These are phyloP conservation scores for Colletes gigas DNA, from an alignment of 1,140 invertebrate genomes.

Conservation along the genomic window DNA sequence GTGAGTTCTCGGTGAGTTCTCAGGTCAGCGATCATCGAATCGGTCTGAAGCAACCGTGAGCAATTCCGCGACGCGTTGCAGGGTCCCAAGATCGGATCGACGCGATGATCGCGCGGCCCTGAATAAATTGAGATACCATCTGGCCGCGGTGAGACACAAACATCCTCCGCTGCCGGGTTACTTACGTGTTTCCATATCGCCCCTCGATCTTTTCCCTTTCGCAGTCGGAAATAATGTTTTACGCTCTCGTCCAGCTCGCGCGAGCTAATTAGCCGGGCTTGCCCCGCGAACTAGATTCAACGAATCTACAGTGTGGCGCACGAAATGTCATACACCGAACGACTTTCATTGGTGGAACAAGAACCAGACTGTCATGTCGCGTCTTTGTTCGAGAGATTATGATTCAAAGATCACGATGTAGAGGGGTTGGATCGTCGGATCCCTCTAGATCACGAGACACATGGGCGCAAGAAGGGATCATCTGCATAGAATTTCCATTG, in stretches of 20 bases:
- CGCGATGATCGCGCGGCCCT: conserved; percentile 41
- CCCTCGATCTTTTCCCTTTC: conserved; percentile 57
- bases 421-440: no score
- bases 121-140: conserved; percentile 65
- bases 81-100: conserved; percentile 36
- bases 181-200: conserved; percentile 22
- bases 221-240: conserved; percentile 61
- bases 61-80: conserved; percentile 7
- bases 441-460: no score
- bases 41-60: conserved; percentile 1
- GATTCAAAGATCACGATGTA: no score
- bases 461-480: no score
- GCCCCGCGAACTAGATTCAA: conserved; percentile 15
- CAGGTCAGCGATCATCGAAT: neutral
- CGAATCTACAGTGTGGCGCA: neutral
- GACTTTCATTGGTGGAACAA: no score
- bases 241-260: conserved; percentile 44
- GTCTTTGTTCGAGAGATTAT: no score
- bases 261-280: conserved; percentile 52
- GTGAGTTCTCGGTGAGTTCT: neutral
- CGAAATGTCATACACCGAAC: no score
- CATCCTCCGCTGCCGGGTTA: conserved; percentile 42
- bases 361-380: no score
- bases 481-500: no score
- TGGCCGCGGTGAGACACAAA: conserved; percentile 21